Evolutionary conservation across 1,140 invertebrate species (phyloP).

Genomic region (Aphidius ervi): DNA sequence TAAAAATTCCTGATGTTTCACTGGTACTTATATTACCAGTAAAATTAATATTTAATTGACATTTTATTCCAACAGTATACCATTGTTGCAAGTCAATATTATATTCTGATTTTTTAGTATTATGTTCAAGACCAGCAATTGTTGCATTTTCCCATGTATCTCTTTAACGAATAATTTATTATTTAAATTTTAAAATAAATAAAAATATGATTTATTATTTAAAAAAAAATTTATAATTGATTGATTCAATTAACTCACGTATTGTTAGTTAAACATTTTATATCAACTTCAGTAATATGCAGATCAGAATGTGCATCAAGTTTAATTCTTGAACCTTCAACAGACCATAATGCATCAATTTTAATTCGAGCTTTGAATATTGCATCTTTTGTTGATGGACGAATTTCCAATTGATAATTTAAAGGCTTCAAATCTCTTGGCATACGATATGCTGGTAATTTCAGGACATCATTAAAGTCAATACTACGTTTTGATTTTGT

Average conservation of each 20-base stretch:
- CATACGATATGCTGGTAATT: conserved; percentile 32
- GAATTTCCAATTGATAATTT: conserved; percentile 59
- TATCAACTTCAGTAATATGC: conserved; percentile 43
- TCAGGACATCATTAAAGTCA: conserved; percentile 37
- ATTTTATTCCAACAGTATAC: conserved; percentile 50
- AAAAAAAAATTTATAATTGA: background rate
- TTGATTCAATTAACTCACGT: conserved; percentile 12
- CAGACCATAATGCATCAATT: conserved; percentile 60
- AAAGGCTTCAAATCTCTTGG: conserved; percentile 57
- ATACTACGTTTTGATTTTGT: conserved; percentile 33
- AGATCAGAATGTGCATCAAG: conserved; percentile 62
- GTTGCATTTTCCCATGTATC: conserved; percentile 15
- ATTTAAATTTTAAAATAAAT: background rate
- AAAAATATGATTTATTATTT: too few relatives aligned
- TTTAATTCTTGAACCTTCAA: conserved; percentile 56
- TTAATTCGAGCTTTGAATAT: conserved; percentile 59
- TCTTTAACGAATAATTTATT: background rate
- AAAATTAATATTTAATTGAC: conserved; percentile 58
- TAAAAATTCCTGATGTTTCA: conserved; percentile 60
- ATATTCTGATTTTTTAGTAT: conserved; percentile 55
- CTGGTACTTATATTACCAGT: conserved; percentile 58
- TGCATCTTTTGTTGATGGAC: conserved; percentile 57
- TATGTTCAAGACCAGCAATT: conserved; percentile 34
- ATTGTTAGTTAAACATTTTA: conserved; percentile 13
- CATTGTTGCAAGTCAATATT: conserved; percentile 57